Evolutionary conservation across 2,888 invertebrate genomes (phyloP).

Genomic region (Lucinisca nassula): DNA sequence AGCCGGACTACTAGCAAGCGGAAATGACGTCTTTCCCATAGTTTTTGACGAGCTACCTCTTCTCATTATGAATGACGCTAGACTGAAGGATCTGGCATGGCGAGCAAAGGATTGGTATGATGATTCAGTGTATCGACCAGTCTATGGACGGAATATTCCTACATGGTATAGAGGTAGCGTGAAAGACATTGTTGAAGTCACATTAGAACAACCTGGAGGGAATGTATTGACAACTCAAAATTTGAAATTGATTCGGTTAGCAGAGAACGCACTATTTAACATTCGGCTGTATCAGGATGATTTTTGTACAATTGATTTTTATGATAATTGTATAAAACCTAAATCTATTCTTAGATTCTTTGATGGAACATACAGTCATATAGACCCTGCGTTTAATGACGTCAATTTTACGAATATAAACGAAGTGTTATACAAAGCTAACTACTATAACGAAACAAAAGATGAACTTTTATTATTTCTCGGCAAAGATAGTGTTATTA

Average conservation of each 20-base stretch:
- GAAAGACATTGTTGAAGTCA: conserved; percentile 71
- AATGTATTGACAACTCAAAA: conserved; percentile 61
- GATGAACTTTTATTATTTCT: conserved; percentile 67
- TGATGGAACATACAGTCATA: conserved; percentile 71
- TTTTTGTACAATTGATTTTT: conserved; percentile 61
- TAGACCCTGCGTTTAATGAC: conserved; percentile 64
- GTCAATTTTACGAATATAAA: conserved; percentile 53
- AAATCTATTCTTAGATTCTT: conserved; percentile 71
- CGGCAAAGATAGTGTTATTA: conserved; percentile 56
- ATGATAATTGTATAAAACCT: conserved; percentile 64
- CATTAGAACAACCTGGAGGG: conserved; percentile 59
- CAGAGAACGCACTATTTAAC: conserved; percentile 66
- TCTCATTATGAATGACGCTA: conserved; percentile 66
- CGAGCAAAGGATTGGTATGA: conserved; percentile 41
- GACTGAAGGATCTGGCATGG: conserved; percentile 70
- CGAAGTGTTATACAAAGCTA: conserved; percentile 68
- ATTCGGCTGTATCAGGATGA: conserved; percentile 46
- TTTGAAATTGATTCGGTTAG: conserved; percentile 51
- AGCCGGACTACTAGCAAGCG: conserved; percentile 56
- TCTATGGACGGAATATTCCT: conserved; percentile 53
- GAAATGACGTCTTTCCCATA: conserved; percentile 71
- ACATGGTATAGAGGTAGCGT: conserved; percentile 64
- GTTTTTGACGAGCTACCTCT: conserved; percentile 73
- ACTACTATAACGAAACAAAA: conserved; percentile 69
- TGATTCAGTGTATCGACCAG: conserved; percentile 52